phyloP scores from a whole-genome alignment of 2,113 vertebrate species.

The Trichechus manatus region DNA sequence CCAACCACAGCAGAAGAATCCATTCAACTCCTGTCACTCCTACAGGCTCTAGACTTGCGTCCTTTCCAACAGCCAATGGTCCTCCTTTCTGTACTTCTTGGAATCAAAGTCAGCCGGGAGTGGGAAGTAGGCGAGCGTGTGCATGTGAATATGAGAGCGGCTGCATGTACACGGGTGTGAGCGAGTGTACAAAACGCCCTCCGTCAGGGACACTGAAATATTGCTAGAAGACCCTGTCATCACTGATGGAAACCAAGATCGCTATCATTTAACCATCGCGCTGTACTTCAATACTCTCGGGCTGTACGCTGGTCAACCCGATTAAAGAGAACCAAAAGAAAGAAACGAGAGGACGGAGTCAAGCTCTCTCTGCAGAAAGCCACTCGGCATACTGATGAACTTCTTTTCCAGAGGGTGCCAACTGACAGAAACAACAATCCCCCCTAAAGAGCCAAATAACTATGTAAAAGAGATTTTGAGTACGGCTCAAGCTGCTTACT shows the following conservation, averaged over 20 bases:
- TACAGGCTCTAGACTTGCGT: conserved; percentile 60
- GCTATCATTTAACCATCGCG: conserved; percentile 82
- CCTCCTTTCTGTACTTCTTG: conserved; percentile 72
- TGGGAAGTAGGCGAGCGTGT: conserved; percentile 55
- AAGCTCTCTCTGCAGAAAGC: conserved; percentile 79
- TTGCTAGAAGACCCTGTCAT: conserved; percentile 73
- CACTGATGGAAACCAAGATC: conserved; percentile 78
- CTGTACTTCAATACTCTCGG: conserved; percentile 71
- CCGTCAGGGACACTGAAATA: conserved; percentile 42
- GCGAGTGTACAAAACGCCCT: background rate
- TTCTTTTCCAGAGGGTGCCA: conserved; percentile 85
- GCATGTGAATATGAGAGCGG: background rate
- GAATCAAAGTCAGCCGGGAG: conserved; percentile 47
- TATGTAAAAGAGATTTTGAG: conserved; percentile 86
- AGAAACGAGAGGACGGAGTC: conserved; percentile 69
- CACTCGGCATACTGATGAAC: conserved; percentile 88
- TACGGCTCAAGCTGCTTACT: conserved; percentile 87
- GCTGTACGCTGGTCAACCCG: conserved; percentile 66
- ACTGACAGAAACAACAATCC: conserved; percentile 84
- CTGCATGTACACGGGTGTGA: background rate
- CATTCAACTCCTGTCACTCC: conserved; percentile 29
- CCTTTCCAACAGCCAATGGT: conserved; percentile 35
- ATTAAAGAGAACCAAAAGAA: conserved; percentile 82
- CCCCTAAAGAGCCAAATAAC: conserved; percentile 85
- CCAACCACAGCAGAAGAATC: conserved; percentile 72